Evolutionary conservation across 2,888 invertebrate genomes (phyloP), one percentile per base, ranked within the genome.

Genomic region (Ectemnius lituratus): DNA sequence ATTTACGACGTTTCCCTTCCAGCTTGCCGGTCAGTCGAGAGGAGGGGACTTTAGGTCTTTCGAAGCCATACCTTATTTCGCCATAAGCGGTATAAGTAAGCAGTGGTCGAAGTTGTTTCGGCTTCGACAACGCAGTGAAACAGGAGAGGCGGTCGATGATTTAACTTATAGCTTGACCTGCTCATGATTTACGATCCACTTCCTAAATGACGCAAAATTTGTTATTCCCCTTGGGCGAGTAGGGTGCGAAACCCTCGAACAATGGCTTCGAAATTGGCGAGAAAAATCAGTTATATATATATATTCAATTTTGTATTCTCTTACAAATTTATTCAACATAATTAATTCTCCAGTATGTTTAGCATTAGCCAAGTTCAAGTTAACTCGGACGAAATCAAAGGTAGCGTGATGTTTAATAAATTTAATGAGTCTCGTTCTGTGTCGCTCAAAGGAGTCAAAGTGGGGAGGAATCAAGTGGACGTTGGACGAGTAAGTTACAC

Each of bases 41-140:
- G 37, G 5, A 11, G 16, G 52, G 52, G 52, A 16, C 52, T 52
- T 52, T 52, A 11, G 52, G 52, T 52, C 52, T 52, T 52, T 52
- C 52, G n/a, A 16, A 52, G 52, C 52, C n/a, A 16, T 52, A 52
- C 52, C 16, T 52, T 52, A 52, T 52, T 52, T 52, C 52, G 52
- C 52, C 52, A 52, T 52, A 52, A 52, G 52, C n/a, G 52, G 52
- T 16, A 52, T 52, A 52, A 52, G 52, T 52, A 52, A 16, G 52
- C 52, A 16, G 14, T 52, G 52, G 52, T 52, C 52, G 16, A 14
- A 52, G 52, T 16, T 16, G 52, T 52, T 52, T 52, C 52, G 52
- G 52, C 52, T 52, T 16, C 52, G 52, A 16, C 52, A 16, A 52
- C 16, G 16, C 52, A 6, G 0, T 52, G 52, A 52, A 52, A 52